Conservation (phyloP, 2,888 invertebrate species). For the Eudasyphora cyanicolor region DNA sequence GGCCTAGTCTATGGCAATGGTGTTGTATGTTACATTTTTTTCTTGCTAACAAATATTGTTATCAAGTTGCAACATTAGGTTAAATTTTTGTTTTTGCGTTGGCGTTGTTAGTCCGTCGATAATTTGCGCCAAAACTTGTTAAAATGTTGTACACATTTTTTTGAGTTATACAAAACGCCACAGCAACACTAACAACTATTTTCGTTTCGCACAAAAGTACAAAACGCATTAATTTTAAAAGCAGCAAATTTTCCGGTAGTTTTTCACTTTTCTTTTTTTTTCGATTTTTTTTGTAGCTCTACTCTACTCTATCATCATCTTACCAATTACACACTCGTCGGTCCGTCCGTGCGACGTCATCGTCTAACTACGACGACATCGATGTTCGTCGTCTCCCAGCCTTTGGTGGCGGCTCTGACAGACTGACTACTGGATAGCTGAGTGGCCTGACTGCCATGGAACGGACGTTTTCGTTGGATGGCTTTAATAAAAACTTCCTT, state of each 20-base stretch:
- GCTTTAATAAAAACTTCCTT: slow-evolving; percentile 1
- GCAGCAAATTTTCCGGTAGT: slow-evolving; percentile 53
- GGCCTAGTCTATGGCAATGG: not conserved
- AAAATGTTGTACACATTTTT: too few species aligned
- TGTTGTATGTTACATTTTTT: not conserved
- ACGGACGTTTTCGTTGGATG: not conserved
- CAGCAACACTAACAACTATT: not conserved
- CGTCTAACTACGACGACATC: not conserved
- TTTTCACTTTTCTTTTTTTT: slow-evolving; percentile 33
- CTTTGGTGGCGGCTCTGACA: not conserved
- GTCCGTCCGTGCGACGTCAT: too few species aligned
- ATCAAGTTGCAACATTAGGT: not conserved
- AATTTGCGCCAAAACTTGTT: not conserved
- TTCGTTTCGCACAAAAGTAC: not conserved
- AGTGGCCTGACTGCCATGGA: not conserved
- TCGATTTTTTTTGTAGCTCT: not conserved
- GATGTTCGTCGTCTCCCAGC: too few species aligned
- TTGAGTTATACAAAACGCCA: too few species aligned
- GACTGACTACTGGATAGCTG: not conserved
- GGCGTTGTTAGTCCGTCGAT: not conserved
- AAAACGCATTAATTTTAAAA: slow-evolving; percentile 12
- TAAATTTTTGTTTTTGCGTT: not conserved
- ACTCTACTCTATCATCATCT: slow-evolving; percentile 36
- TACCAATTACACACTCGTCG: slow-evolving; percentile 4
- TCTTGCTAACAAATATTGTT: too few species aligned